A percentile compares a stretch with the other conserved stretches of the same genome.
These are phyloP conservation scores for Lucilia sericata DNA, from an alignment of 1,140 invertebrate species.

Conservation along the genomic window DNA sequence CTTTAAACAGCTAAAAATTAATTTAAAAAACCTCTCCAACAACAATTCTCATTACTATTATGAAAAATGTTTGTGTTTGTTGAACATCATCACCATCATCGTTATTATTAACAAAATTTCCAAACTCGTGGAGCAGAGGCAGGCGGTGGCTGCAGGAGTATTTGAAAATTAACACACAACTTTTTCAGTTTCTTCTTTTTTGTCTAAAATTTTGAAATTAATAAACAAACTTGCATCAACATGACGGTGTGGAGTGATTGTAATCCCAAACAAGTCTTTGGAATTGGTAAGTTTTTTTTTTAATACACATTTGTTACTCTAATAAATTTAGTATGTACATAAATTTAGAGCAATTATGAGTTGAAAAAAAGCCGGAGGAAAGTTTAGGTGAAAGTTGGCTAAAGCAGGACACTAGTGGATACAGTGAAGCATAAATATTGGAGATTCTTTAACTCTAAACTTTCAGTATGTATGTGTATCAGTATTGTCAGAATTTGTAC, in stretches of 20 bases:
- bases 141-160: no score
- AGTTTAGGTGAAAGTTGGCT: no score
- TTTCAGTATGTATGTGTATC: no score
- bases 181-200: neutral
- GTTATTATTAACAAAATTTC: neutral
- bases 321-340: neutral
- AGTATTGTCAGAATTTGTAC: no score
- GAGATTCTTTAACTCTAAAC: no score
- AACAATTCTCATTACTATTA: neutral
- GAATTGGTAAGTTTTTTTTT: slow-evolving; percentile 60
- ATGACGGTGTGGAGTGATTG: slow-evolving; percentile 64
- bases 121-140: no score
- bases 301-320: neutral
- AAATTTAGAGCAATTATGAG: neutral
- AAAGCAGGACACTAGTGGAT: no score
- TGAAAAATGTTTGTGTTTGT: neutral
- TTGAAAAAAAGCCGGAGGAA: neutral
- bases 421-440: no score
- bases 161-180: no score
- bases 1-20: neutral
- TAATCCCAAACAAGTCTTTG: slow-evolving; percentile 63
- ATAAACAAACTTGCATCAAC: slow-evolving; percentile 47
- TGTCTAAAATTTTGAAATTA: neutral
- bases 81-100: neutral
- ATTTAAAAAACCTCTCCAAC: neutral